Evolutionary conservation across 2,113 vertebrate species (phyloP).

Genomic region (Sardina pilchardus): DNA sequence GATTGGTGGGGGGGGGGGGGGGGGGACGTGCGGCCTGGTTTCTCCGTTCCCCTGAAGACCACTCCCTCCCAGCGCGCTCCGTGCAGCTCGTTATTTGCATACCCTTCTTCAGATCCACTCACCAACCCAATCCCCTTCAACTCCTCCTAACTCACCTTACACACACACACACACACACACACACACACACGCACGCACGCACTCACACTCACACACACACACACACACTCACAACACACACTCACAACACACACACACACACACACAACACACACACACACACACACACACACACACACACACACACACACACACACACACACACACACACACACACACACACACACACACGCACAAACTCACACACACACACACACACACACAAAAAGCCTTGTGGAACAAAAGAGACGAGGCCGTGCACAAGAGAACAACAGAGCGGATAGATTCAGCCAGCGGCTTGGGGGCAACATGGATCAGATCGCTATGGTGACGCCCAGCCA

Average conservation of each 20-base stretch:
- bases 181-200: slow-evolving; percentile 3
- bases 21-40: not conserved
- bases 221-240: not conserved
- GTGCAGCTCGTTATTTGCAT: not conserved
- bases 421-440: slow-evolving; percentile 12
- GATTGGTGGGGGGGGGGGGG: not conserved
- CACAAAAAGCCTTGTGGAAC: not conserved
- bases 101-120: slow-evolving; percentile 4
- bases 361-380: no score
- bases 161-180: not conserved
- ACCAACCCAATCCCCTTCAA: not conserved
- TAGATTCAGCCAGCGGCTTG: slow-evolving; percentile 18
- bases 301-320: not conserved
- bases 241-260: not conserved
- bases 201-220: not conserved
- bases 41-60: not conserved
- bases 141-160: not conserved
- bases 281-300: no score
- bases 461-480: slow-evolving; percentile 29
- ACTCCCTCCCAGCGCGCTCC: not conserved
- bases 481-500: slow-evolving; percentile 27
- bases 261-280: no score
- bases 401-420: not conserved
- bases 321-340: slow-evolving; percentile 10
- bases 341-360: not conserved